phyloP scores from a whole-genome alignment of 2,797 vertebrate genomes.

The Tarsius wallacei region DNA sequence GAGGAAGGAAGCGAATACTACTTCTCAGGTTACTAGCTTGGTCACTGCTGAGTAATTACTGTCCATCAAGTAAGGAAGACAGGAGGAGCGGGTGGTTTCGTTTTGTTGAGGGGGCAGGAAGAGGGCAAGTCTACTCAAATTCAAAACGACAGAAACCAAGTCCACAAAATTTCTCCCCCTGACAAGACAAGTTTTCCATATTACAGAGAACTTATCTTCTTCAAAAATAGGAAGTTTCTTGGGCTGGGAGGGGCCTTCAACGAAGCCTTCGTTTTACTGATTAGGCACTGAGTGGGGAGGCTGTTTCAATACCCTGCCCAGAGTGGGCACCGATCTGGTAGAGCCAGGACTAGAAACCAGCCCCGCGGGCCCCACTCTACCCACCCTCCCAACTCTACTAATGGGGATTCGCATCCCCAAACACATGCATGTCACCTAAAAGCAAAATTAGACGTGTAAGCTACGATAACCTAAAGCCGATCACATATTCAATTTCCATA shows the following conservation, averaged over 20 bases:
- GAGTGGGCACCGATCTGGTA: neutral
- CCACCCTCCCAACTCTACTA: neutral
- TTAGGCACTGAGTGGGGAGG: neutral
- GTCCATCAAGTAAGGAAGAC: neutral
- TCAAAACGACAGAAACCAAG: slow-evolving; percentile 43
- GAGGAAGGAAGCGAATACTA: neutral
- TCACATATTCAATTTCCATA: neutral
- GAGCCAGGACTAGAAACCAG: neutral
- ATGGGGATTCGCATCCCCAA: neutral
- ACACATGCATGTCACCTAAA: neutral
- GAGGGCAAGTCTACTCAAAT: neutral
- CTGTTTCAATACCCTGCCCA: neutral
- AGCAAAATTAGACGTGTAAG: neutral
- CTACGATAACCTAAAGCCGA: neutral
- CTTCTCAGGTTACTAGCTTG: neutral
- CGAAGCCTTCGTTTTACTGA: neutral
- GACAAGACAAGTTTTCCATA: neutral
- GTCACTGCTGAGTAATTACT: slow-evolving; percentile 23
- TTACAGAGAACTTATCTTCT: neutral
- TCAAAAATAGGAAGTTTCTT: neutral
- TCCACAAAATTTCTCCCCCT: neutral
- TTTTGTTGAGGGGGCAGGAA: neutral
- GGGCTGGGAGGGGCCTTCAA: neutral
- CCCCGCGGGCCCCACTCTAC: neutral
- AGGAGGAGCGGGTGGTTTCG: neutral